phyloP scores from a whole-genome alignment of 2,797 vertebrate genomes.

The Sebastolobus altivelis region DNA sequence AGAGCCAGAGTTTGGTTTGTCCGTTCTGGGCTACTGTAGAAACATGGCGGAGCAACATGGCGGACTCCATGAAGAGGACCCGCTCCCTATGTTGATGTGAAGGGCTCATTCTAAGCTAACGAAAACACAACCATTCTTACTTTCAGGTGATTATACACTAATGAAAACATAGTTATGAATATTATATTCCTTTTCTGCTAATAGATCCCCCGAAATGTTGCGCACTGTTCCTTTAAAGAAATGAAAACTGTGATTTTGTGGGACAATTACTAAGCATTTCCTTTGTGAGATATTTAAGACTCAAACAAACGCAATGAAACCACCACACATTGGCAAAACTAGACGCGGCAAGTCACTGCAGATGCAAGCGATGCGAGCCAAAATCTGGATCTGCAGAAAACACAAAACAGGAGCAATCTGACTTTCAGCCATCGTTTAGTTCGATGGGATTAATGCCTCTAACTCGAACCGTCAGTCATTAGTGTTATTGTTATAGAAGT shows the following conservation, averaged over 20 bases:
- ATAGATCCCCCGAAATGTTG: too few relatives aligned
- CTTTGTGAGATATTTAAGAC: conserved; percentile 1
- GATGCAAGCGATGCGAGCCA: background rate
- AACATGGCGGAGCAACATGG: too few relatives aligned
- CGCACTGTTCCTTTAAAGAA: background rate
- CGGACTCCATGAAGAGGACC: too few relatives aligned
- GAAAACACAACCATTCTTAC: too few relatives aligned
- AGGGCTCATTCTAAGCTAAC: too few relatives aligned
- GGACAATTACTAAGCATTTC: background rate
- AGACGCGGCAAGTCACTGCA: background rate
- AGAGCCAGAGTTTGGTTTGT: too few relatives aligned
- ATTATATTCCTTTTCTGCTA: too few relatives aligned
- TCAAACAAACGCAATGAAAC: background rate
- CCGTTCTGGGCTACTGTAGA: too few relatives aligned
- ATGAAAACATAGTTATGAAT: too few relatives aligned
- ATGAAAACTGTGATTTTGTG: background rate
- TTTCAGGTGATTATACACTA: too few relatives aligned
- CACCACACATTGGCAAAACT: background rate
- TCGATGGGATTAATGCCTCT: conserved; percentile 11
- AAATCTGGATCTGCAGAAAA: conserved; percentile 24
- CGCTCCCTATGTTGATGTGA: too few relatives aligned
- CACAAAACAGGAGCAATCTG: background rate
- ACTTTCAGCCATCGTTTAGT: conserved; percentile 9
- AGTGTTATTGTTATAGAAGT: background rate
- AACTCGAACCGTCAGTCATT: conserved; percentile 7